These are phyloP conservation scores for Tetragonula clypearis DNA, from an alignment of 1,140 invertebrate species.

Conservation along the genomic window DNA sequence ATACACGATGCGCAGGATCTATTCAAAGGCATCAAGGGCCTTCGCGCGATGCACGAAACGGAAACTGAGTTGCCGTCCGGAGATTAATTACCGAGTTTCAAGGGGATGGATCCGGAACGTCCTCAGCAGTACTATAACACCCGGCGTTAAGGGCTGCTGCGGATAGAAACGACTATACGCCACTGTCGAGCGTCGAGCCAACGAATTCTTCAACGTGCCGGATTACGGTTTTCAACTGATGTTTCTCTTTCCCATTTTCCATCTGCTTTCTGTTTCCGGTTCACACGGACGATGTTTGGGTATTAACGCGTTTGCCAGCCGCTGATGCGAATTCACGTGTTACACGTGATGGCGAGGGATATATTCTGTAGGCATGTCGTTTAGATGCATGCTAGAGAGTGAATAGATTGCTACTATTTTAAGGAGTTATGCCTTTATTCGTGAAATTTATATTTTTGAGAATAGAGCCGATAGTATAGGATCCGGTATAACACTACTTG, in stretches of 20 bases:
- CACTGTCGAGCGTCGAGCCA: background rate
- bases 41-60: conserved; percentile 37
- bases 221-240: conserved; percentile 5
- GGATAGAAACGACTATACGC: conserved; percentile 14
- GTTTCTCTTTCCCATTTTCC: no score
- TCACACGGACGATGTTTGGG: background rate
- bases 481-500: no score
- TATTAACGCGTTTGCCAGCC: background rate
- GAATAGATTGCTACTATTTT: background rate
- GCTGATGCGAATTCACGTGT: background rate
- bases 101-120: conserved; percentile 47
- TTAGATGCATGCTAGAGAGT: background rate
- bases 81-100: conserved; percentile 69
- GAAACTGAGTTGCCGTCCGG: conserved; percentile 52
- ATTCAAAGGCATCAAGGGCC: conserved; percentile 38
- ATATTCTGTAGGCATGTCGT: background rate
- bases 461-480: no score
- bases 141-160: conserved; percentile 42
- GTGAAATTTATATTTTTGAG: no score
- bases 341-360: background rate
- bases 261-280: background rate
- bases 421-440: no score
- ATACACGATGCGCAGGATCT: conserved; percentile 9
- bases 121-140: conserved; percentile 44
- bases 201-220: conserved; percentile 6